Percentiles rank a stretch among this genome's conserved stretches.
Evolutionary conservation across 1,140 invertebrate genomes (phyloP).

Genomic region (Phthorimaea operculella): DNA sequence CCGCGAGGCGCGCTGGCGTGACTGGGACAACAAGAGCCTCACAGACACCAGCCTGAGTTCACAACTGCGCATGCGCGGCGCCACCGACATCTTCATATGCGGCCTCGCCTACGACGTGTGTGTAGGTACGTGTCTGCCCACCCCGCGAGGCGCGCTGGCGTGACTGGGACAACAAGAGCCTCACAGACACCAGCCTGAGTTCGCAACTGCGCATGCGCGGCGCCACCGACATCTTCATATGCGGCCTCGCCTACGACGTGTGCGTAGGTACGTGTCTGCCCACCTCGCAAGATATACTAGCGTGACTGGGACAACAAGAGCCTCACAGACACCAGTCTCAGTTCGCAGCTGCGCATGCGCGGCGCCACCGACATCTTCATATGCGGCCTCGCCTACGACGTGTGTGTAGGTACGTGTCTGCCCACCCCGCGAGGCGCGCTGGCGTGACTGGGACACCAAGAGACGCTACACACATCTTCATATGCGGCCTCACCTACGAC

Average conservation of each 20-base stretch:
- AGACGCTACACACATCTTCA: constrained; percentile 91
- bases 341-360: constrained; percentile 79
- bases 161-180: constrained; percentile 96
- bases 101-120: constrained; percentile 97
- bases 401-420: constrained; percentile 91
- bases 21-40: constrained; percentile 95
- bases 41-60: constrained; percentile 87
- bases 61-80: constrained; percentile 80
- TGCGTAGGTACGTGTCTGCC: constrained; percentile 91
- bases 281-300: too few species aligned
- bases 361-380: constrained; percentile 93
- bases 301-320: constrained; percentile 98
- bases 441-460: too few species aligned
- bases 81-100: constrained; percentile 95
- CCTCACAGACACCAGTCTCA: constrained; percentile 87
- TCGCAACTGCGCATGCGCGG: constrained; percentile 81
- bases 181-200: constrained; percentile 87
- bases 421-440: too few species aligned
- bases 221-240: constrained; percentile 94
- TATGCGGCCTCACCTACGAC: constrained; percentile 96
- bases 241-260: constrained; percentile 95
- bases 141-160: too few species aligned
- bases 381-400: constrained; percentile 95
- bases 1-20: too few species aligned
- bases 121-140: constrained; percentile 77